Base-by-base conservation (phyloP, 1,140 invertebrate genomes). In the Episyrphus balteatus region DNA sequence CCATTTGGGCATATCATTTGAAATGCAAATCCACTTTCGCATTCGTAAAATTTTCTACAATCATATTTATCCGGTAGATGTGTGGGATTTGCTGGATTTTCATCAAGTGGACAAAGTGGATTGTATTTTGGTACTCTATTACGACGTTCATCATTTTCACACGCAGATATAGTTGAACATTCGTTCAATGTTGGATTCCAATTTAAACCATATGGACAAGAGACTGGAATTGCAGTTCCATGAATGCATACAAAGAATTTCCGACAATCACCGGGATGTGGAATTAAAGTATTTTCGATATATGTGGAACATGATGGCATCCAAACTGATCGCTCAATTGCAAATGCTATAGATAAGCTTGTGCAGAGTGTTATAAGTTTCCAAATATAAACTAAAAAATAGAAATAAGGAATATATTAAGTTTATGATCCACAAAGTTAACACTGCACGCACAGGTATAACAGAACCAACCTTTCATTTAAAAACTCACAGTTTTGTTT, bases 21-120 rank as follows among this genome's bases (percentile, higher is more conserved):
- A 6, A 57, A 26, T 26, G 21, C 30, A 38, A 26, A 45, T 1
- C 59, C 59, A 1, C 1, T 0, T 26, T 38, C 30, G 21, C 59
- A 61, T 1, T 54, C 48, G n/a, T 61, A 59, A 40, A 52, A 61
- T 31, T 46, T 41, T 15, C 53, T 57, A 12, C 59, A 61, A 38
- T 61, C 31, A 39, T 61, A 55, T 0, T 59, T 59, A 54, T 61
- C 39, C 0, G 55, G 53, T 11, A 61, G 31, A 9, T 44, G 56
- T 9, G 51, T 44, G 3, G 53, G 46, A 3, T 51, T 56, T 9
- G 51, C 43, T 6, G 53, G 46, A 3, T 51, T 51, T 5, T 39
- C 40, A 51, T 59, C 50, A 8, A 53, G 37, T 13, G 26, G 26
- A 30, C 59, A 61, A 36, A 53, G 50, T 5, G 32, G 34, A 11